Percentiles rank a stretch among this genome's conserved stretches.
phyloP scores from a whole-genome alignment of 2,888 invertebrate species.

The Corythucha ciliata region DNA sequence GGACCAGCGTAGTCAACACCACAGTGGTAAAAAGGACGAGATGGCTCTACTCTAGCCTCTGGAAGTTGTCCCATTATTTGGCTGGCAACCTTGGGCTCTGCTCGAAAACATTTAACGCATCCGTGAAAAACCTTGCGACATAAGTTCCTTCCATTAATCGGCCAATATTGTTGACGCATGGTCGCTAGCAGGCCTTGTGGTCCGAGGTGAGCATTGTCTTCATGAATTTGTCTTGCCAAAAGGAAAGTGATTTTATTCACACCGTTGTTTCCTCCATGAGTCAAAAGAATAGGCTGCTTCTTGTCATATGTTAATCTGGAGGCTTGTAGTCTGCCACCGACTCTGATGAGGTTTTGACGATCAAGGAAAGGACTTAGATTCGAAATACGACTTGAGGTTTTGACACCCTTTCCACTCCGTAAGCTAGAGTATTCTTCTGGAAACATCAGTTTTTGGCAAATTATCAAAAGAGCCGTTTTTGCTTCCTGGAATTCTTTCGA shows the following conservation, averaged over 20 bases:
- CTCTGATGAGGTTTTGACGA: constrained; percentile 9
- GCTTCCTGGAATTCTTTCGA: background rate
- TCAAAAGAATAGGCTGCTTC: no score
- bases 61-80: constrained; percentile 17
- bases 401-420: background rate
- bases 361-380: constrained; percentile 15
- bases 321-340: no score
- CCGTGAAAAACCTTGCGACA: constrained; percentile 25
- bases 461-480: background rate
- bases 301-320: no score
- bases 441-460: background rate
- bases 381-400: constrained; percentile 1
- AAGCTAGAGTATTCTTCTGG: background rate
- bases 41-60: background rate
- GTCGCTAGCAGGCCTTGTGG: constrained; percentile 30
- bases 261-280: no score
- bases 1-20: constrained; percentile 16
- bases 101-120: constrained; percentile 22
- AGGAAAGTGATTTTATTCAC: no score
- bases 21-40: constrained; percentile 3
- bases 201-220: constrained; percentile 24
- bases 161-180: constrained; percentile 33
- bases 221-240: constrained; percentile 22
- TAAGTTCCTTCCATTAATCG: constrained; percentile 29
- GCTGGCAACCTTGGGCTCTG: background rate